These are phyloP conservation scores for Thymelicus lineola DNA, from an alignment of 2,888 invertebrate genomes.

Conservation along the genomic window DNA sequence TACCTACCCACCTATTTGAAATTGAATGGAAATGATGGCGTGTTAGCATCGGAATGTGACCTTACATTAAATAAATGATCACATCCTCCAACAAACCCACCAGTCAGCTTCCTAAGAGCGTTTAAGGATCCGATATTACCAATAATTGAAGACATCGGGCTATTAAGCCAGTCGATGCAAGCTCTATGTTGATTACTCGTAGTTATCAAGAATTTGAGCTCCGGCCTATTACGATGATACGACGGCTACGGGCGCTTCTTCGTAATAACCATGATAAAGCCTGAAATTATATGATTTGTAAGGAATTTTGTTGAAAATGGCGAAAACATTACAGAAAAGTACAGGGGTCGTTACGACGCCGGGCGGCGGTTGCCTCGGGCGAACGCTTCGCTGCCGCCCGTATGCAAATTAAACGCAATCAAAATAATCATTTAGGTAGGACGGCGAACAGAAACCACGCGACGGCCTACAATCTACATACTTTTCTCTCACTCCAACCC, in stretches of 20 bases:
- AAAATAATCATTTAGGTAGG: slow-evolving; percentile 81
- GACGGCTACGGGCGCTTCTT: slow-evolving; percentile 77
- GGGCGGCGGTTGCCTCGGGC: slow-evolving; percentile 60
- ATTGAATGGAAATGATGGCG: slow-evolving; percentile 22
- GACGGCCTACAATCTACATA: slow-evolving; percentile 46
- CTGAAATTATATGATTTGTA: slow-evolving; percentile 84
- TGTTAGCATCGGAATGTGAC: slow-evolving; percentile 29
- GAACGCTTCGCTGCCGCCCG: slow-evolving; percentile 60
- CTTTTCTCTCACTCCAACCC: slow-evolving; percentile 60
- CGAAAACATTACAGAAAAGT: slow-evolving; percentile 85
- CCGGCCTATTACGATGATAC: slow-evolving; percentile 75
- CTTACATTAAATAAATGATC: slow-evolving; percentile 57
- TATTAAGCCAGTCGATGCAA: slow-evolving; percentile 76
- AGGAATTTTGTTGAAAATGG: slow-evolving; percentile 85
- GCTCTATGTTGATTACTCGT: slow-evolving; percentile 82
- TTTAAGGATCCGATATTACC: slow-evolving; percentile 81
- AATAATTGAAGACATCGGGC: slow-evolving; percentile 79
- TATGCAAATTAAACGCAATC: slow-evolving; percentile 85
- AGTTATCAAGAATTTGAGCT: slow-evolving; percentile 82
- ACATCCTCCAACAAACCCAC: slow-evolving; percentile 55
- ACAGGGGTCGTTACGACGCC: slow-evolving; percentile 78
- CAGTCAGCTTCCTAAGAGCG: slow-evolving; percentile 79
- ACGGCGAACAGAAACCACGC: slow-evolving; percentile 59
- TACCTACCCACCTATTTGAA: not conserved
- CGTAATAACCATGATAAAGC: slow-evolving; percentile 84